Percentiles rank a stretch among this genome's conserved stretches.
Evolutionary conservation across 2,888 invertebrate genomes (phyloP).

Genomic region (Myopa tessellatipennis): DNA sequence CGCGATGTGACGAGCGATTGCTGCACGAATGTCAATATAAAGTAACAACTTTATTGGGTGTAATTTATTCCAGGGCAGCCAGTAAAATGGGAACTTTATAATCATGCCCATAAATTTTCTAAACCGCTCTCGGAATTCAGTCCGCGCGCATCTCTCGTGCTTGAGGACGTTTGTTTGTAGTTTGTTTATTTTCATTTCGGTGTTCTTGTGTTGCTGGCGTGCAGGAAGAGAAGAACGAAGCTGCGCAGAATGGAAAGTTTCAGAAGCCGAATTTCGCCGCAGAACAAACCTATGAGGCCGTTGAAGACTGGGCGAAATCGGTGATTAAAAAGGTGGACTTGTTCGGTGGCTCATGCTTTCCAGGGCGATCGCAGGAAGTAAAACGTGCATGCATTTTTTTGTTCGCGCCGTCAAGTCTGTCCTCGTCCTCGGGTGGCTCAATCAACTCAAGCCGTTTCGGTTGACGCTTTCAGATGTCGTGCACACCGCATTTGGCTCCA

Average conservation of each 20-base stretch:
- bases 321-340: constrained; percentile 39
- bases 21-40: constrained; percentile 66
- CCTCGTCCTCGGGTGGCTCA: constrained; percentile 27
- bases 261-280: constrained; percentile 1
- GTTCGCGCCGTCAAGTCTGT: constrained; percentile 51
- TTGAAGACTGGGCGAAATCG: constrained; percentile 1
- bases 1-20: constrained; percentile 53
- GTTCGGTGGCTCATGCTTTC: not conserved
- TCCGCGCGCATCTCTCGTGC: not conserved
- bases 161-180: not conserved
- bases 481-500: constrained; percentile 21
- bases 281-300: constrained; percentile 1
- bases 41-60: constrained; percentile 68
- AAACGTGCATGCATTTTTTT: not conserved
- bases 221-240: not conserved
- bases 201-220: not conserved
- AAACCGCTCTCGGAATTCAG: not conserved
- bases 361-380: constrained; percentile 26
- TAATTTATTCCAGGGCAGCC: constrained; percentile 67
- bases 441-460: constrained; percentile 16
- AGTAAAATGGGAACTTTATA: constrained; percentile 66
- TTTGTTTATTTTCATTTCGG: constrained; percentile 31
- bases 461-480: constrained; percentile 26
- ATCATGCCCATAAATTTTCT: constrained; percentile 64
- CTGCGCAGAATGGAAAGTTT: constrained; percentile 13